Percentiles rank a stretch among this genome's conserved stretches.
Conservation (phyloP, 1,140 invertebrate species). For the Chlorops oryzae region DNA sequence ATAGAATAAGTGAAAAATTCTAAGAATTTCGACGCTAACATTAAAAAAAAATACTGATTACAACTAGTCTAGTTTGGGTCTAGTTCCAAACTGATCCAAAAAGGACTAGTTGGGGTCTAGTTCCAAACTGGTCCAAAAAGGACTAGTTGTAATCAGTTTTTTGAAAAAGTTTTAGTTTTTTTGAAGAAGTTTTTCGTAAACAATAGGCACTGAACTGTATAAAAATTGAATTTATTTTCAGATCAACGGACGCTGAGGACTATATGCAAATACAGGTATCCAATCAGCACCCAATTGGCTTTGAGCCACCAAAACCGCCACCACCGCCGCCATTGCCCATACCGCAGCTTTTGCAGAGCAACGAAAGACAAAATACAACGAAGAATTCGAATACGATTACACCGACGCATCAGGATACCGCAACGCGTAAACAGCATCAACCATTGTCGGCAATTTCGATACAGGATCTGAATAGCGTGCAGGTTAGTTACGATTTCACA, state of each 20-base stretch:
- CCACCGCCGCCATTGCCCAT: constrained; percentile 53
- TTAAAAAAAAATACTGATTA: no score
- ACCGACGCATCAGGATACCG: constrained; percentile 49
- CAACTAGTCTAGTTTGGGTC: no score
- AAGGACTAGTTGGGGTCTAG: no score
- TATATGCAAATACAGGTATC: constrained; percentile 46
- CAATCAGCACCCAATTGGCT: constrained; percentile 26
- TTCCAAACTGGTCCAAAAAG: no score
- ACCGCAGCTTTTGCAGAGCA: constrained; percentile 31
- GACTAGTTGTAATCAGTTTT: no score
- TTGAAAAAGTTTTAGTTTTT: no score
- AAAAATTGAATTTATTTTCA: constrained; percentile 15
- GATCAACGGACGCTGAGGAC: constrained; percentile 47
- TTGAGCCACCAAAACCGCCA: constrained; percentile 45
- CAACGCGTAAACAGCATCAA: constrained; percentile 54
- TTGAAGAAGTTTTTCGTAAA: no score
- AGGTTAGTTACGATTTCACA: constrained; percentile 33
- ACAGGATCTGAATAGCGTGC: constrained; percentile 76
- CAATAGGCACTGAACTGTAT: no score
- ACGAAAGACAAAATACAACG: constrained; percentile 29
- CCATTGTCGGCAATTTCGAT: constrained; percentile 77
- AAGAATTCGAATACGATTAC: constrained; percentile 43
- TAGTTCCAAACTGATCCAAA: no score
- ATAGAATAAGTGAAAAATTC: no score
- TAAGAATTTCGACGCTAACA: no score